Base-by-base conservation (phyloP, 2,888 invertebrate genomes). In the Stenolophus ochropezus region DNA sequence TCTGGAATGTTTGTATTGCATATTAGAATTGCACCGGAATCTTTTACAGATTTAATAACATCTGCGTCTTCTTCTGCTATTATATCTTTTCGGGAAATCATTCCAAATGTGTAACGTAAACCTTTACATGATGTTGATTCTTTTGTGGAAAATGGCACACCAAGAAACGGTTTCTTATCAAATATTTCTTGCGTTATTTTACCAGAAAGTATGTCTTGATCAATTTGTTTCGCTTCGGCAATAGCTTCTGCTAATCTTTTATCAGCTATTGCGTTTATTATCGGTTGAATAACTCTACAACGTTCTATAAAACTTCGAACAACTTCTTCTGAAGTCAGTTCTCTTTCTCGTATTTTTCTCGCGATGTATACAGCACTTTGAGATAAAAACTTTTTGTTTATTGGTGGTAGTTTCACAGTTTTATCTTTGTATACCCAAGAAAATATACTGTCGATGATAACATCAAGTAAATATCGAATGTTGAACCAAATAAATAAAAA, bases 1-100 rank as follows among this genome's bases (percentile, higher is more conserved):
- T 98, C 98, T 0, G 98, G 97, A 42, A 97, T 93, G 88, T 98
- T 99, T n/a, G 97, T 97, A 61, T 95, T 94, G 1, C 95, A 97
- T 23, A 98, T 89, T 0, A 96, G 93, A 82, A 98, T 96, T 3
- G 93, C 98, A 0, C 98, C 98, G 21, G 97, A 95, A 18, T 91
- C 90, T 85, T 93, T 93, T 89, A 98, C 88, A 49, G 93, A 87
- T 0, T 91, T 89, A 25, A 98, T 94, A 83, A 94, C 92, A 25
- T 94, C 94, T 0, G 98, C 96, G 90, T 98, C 97, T 81, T 92
- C 92, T 0, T 90, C 86, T 0, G 95, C 94, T 11, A 92, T 91
- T 53, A 90, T 87, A 83, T 92, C 91, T 82, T 91, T 91, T 0
- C 98, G 91, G 1, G 91, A 88, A 0, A 90, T 4, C 73, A 95